Evolutionary conservation across 2,888 invertebrate species (phyloP).

Genomic region (Clanis bilineata): DNA sequence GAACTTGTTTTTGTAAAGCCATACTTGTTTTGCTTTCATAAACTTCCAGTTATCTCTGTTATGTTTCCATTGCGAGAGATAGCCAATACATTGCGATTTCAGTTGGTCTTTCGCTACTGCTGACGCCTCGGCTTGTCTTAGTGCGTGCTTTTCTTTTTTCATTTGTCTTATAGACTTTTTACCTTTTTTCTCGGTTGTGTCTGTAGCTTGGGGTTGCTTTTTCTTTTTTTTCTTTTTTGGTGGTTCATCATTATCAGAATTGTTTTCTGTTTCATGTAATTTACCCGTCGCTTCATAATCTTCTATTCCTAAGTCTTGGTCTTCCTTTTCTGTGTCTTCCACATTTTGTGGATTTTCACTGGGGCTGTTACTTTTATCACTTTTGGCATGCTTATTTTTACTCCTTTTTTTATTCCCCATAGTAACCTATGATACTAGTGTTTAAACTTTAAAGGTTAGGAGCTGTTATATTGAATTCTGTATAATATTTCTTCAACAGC

Average conservation of each 20-base stretch:
- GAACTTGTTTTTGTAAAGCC: conserved; percentile 87
- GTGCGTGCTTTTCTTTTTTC: conserved; percentile 84
- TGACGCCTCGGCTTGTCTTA: conserved; percentile 80
- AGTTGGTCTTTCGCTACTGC: conserved; percentile 77
- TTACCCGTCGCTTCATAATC: conserved; percentile 31
- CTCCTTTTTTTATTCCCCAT: conserved; percentile 52
- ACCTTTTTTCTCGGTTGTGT: conserved; percentile 58
- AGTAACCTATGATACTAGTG: too few species aligned
- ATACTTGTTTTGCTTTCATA: conserved; percentile 89
- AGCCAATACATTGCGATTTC: conserved; percentile 84
- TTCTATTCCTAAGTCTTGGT: conserved; percentile 29
- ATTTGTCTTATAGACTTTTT: conserved; percentile 84
- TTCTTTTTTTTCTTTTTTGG: conserved; percentile 63
- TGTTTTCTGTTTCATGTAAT: conserved; percentile 42
- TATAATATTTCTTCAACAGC: too few species aligned
- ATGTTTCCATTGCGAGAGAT: conserved; percentile 89
- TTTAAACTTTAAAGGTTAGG: too few species aligned
- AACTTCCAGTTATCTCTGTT: conserved; percentile 89
- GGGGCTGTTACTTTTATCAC: conserved; percentile 29
- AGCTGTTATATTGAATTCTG: too few species aligned
- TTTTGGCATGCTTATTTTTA: conserved; percentile 42
- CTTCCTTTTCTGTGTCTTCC: conserved; percentile 27
- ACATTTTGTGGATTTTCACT: conserved; percentile 20
- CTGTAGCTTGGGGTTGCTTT: conserved; percentile 47
- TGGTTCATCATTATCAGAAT: conserved; percentile 53